phyloP scores from a whole-genome alignment of 2,888 invertebrate species.

The Cerastoderma edule region DNA sequence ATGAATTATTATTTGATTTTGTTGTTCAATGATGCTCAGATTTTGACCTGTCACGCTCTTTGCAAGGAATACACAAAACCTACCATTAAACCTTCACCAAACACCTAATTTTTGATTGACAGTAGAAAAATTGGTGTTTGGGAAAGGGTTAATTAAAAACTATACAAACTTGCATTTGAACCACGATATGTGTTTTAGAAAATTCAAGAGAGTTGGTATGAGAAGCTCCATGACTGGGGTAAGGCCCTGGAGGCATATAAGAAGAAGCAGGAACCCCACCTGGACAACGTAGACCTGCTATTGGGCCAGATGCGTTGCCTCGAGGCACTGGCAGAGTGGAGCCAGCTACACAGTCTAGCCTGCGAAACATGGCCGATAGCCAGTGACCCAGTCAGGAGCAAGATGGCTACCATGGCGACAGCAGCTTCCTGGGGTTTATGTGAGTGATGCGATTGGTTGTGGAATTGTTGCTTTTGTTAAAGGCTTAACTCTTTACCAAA shows the following conservation, averaged over 20 bases:
- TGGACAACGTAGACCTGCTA: constrained; percentile 75
- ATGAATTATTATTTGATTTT: too few species aligned
- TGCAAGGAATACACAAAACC: too few species aligned
- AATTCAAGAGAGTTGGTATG: constrained; percentile 96
- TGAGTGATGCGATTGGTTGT: constrained; percentile 53
- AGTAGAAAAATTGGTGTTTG: too few species aligned
- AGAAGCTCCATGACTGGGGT: constrained; percentile 99
- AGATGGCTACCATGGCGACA: constrained; percentile 93
- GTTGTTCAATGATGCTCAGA: too few species aligned
- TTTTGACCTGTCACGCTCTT: too few species aligned
- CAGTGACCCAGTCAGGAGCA: constrained; percentile 80
- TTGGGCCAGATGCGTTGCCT: constrained; percentile 97
- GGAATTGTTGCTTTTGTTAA: neutral
- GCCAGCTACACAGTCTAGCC: constrained; percentile 91
- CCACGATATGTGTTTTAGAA: too few species aligned
- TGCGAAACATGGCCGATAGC: constrained; percentile 91
- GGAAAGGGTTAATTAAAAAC: too few species aligned
- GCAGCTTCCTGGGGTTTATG: constrained; percentile 98
- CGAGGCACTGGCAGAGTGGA: constrained; percentile 99
- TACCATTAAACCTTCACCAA: too few species aligned
- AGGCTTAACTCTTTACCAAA: neutral
- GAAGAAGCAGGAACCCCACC: constrained; percentile 87
- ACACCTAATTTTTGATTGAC: too few species aligned
- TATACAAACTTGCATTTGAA: too few species aligned
- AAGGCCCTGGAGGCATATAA: constrained; percentile 95